Conservation (phyloP, 2,797 vertebrate species). For the Sebastes trivittatus region DNA sequence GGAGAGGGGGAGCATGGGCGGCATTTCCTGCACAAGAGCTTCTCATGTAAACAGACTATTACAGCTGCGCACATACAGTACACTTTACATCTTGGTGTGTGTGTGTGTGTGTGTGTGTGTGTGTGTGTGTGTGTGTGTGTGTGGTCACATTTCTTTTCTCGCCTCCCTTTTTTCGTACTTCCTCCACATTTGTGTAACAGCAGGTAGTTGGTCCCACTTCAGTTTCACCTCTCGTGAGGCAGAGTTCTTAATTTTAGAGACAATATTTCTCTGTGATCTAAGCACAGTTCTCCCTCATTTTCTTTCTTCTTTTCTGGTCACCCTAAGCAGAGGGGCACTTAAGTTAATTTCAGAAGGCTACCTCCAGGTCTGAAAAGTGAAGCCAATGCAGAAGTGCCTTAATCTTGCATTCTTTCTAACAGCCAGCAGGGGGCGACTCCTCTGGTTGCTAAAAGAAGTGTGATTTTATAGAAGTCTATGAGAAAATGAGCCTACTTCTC, state of each 20-base stretch:
- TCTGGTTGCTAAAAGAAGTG: too few relatives aligned
- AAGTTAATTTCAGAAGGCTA: too few relatives aligned
- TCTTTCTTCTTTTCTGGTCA: neutral
- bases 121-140: neutral
- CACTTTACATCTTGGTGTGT: neutral
- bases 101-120: too few relatives aligned
- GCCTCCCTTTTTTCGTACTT: constrained; percentile 1
- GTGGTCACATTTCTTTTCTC: neutral
- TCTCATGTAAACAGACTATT: constrained; percentile 42
- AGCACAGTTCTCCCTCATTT: too few relatives aligned
- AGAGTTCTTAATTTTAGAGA: neutral
- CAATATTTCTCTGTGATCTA: neutral
- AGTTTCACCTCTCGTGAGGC: neutral
- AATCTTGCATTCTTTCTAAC: too few relatives aligned
- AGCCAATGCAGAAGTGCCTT: too few relatives aligned
- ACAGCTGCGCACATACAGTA: neutral
- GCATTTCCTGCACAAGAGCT: constrained; percentile 44
- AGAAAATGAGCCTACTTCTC: too few relatives aligned
- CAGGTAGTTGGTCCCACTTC: neutral
- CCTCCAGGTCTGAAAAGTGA: too few relatives aligned
- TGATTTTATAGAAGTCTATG: too few relatives aligned
- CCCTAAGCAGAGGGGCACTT: too few relatives aligned
- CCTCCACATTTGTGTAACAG: constrained; percentile 10
- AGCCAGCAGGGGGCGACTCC: too few relatives aligned
- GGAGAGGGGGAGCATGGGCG: neutral